Percentiles rank a stretch among this genome's conserved stretches.
These are phyloP conservation scores for Australoheros facetus DNA, from an alignment of 2,797 vertebrate genomes.

Conservation along the genomic window DNA sequence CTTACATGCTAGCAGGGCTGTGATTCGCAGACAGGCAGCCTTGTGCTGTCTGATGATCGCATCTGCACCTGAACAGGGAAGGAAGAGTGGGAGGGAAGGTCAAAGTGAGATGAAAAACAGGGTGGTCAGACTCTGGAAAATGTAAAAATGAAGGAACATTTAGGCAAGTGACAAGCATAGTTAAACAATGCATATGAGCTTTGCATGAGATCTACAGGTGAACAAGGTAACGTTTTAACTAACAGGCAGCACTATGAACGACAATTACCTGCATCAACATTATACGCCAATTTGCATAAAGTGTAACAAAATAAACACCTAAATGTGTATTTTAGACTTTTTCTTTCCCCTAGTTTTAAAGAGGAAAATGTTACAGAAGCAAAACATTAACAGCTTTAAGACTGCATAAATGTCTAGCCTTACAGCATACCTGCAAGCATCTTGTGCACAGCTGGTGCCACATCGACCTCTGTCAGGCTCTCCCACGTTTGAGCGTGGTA, in stretches of 20 bases:
- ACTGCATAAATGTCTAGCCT: no score
- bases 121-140: not conserved
- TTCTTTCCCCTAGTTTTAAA: not conserved
- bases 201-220: not conserved
- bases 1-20: conserved; percentile 92
- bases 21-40: conserved; percentile 96
- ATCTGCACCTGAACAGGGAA: conserved; percentile 86
- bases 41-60: conserved; percentile 99
- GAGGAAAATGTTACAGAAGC: not conserved
- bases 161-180: not conserved
- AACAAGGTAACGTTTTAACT: not conserved
- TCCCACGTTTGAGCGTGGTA: conserved; percentile 93
- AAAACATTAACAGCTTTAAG: no score
- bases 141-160: not conserved
- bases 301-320: not conserved
- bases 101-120: not conserved
- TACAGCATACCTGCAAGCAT: conserved; percentile 90
- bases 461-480: conserved; percentile 92
- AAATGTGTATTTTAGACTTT: not conserved
- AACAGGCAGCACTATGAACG: not conserved
- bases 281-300: not conserved
- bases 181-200: not conserved
- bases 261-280: not conserved
- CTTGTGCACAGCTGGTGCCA: conserved; percentile 96
- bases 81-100: not conserved